Base-by-base conservation (phyloP, 2,888 invertebrate genomes). In the Athetis lepigone region DNA sequence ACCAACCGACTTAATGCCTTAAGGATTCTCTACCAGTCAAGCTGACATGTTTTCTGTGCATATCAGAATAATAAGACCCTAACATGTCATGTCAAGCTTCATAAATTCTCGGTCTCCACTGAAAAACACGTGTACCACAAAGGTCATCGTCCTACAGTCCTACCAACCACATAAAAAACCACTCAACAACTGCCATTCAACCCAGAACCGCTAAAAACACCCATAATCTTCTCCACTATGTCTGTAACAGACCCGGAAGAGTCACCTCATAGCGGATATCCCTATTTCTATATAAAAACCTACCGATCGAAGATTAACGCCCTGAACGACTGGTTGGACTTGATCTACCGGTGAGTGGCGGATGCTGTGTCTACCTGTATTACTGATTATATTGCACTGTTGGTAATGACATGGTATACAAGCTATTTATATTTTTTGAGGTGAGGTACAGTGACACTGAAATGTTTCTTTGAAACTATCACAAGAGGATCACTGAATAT, bases 201-300 rank as follows among this genome's bases (percentile, higher is more conserved):
- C 27, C 1, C 16, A 23, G 5, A 47, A 29, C 45, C 25, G 18
- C 18, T 19, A 1, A 2, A 19, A 0, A 36, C 37, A 11, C 23
- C 36, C 40, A 29, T 21, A 62, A 50, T n/a, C 51, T 40, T 25
- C 25, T 65, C 13, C 43, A 54, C 47, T n/a, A 46, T 18, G 47
- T 13, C n/a, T 27, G 13, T 4, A 43, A 43, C 58, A 58, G 58
- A 75, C 21, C 23, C 76, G 76, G 72, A 72, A 72, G 46, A 33
- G 3, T 2, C 13, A 9, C 8, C 19, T n/a, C 4, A 4, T 4
- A 21, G 3, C 39, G 75, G 70, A 72, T 63, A 58, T 72, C 75
- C 63, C 45, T 46, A 58, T 72, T 58, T 69, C 75, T 69, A 29
- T 55, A 36, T 33, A 72, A 70, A 69, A 55, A 55, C 42, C 40